Evolutionary conservation across 1,140 invertebrate species (phyloP).

Genomic region (Aphidius ervi): DNA sequence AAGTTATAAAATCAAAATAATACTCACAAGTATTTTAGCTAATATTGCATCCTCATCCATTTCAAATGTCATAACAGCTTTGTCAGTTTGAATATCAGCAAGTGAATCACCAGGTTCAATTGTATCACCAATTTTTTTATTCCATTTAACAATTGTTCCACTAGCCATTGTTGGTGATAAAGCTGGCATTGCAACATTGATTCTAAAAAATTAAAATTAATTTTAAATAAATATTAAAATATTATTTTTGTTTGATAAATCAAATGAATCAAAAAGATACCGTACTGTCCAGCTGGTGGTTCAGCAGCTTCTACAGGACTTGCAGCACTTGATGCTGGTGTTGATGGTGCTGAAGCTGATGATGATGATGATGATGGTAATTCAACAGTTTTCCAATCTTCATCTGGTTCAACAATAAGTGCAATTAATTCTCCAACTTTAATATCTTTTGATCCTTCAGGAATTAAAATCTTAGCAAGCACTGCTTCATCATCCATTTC

Average conservation of each 20-base stretch:
- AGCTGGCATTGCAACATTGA: conserved; percentile 69
- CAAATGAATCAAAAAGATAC: neutral
- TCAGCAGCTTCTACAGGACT: conserved; percentile 5
- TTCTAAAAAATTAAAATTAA: conserved; percentile 29
- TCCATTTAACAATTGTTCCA: conserved; percentile 95
- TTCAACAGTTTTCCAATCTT: conserved; percentile 59
- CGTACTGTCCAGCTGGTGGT: conserved; percentile 42
- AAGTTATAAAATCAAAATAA: conserved; percentile 11
- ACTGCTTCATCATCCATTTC: conserved; percentile 97
- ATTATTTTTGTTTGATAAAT: neutral
- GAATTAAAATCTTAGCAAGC: conserved; percentile 82
- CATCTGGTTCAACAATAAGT: conserved; percentile 63
- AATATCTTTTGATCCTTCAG: conserved; percentile 59
- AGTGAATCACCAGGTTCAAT: conserved; percentile 78
- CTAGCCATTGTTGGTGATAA: conserved; percentile 98
- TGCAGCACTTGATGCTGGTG: neutral
- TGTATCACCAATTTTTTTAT: conserved; percentile 92
- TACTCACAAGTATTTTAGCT: conserved; percentile 75
- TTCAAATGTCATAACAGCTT: conserved; percentile 99
- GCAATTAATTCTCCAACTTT: conserved; percentile 64
- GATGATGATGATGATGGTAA: conserved; percentile 32
- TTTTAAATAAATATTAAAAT: neutral
- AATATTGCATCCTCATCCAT: conserved; percentile 95
- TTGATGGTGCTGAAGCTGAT: conserved; percentile 18
- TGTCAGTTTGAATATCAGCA: conserved; percentile 99